Evolutionary conservation across 2,888 invertebrate species (phyloP).

Genomic region (Eugnorisma glareosa): DNA sequence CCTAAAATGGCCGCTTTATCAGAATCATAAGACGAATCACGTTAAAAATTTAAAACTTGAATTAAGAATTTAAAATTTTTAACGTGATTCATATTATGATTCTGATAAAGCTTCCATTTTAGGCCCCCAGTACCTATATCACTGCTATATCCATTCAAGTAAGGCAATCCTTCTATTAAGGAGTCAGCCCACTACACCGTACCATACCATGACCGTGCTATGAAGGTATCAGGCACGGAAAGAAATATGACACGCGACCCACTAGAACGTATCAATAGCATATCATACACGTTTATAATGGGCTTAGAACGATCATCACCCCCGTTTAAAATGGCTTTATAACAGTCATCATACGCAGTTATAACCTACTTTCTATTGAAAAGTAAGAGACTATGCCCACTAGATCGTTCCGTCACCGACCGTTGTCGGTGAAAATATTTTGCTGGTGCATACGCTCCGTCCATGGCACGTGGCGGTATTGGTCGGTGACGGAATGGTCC

Average conservation of each 20-base stretch:
- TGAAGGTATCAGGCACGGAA: not conserved
- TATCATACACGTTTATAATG: not conserved
- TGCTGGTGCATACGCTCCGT: not conserved
- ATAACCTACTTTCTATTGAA: too few relatives aligned
- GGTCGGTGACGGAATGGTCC: not conserved
- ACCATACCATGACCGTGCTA: not conserved
- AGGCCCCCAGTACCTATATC: not conserved
- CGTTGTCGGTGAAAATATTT: not conserved
- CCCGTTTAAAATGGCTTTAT: not conserved
- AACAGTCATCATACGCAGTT: too few relatives aligned
- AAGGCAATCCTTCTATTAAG: slow-evolving; percentile 22
- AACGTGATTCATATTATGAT: too few relatives aligned
- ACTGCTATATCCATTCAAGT: slow-evolving; percentile 1
- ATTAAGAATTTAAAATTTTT: too few relatives aligned
- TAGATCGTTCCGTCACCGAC: not conserved
- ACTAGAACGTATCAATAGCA: not conserved
- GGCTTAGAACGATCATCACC: not conserved
- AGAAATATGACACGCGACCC: not conserved
- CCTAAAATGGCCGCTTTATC: too few relatives aligned
- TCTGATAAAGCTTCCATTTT: too few relatives aligned
- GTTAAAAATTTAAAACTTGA: too few relatives aligned
- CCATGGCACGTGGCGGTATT: not conserved
- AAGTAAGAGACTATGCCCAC: not conserved
- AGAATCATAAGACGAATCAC: too few relatives aligned
- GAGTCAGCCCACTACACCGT: not conserved